Conservation (phyloP, 2,113 vertebrate genomes). For the Lamprologus ornatipinnis region DNA sequence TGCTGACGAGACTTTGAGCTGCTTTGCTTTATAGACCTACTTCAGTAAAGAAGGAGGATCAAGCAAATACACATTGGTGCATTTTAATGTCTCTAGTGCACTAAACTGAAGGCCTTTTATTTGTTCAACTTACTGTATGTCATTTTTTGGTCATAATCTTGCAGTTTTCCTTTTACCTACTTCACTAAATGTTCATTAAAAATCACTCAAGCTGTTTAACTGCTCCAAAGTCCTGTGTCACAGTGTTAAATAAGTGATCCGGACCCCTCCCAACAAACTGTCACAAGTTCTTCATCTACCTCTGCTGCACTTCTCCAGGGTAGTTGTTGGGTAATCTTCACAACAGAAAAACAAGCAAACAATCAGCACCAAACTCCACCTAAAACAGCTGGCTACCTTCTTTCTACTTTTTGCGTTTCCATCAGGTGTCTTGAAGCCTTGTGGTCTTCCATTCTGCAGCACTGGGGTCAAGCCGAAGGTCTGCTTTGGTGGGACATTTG, state of each 20-base stretch:
- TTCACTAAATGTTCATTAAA: neutral
- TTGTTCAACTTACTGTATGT: neutral
- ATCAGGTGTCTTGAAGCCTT: neutral
- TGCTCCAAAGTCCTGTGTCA: neutral
- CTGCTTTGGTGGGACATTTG: neutral
- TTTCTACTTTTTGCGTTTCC: neutral
- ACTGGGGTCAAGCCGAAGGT: neutral
- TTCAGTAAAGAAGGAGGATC: neutral
- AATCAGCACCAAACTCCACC: neutral
- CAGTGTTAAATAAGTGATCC: neutral
- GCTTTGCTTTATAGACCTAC: neutral
- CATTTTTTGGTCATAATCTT: neutral
- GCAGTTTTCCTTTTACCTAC: neutral
- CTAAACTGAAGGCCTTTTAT: neutral
- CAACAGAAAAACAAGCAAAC: neutral
- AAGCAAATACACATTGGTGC: neutral
- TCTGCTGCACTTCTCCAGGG: neutral
- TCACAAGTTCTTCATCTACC: neutral
- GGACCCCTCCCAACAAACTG: neutral
- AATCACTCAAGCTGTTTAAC: neutral
- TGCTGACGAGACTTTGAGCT: neutral
- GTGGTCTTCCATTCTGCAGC: neutral
- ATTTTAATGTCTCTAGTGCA: neutral
- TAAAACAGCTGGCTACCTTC: neutral
- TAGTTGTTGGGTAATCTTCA: neutral